Base-by-base conservation (phyloP, 2,888 invertebrate species). In the Drosophila formosana region DNA sequence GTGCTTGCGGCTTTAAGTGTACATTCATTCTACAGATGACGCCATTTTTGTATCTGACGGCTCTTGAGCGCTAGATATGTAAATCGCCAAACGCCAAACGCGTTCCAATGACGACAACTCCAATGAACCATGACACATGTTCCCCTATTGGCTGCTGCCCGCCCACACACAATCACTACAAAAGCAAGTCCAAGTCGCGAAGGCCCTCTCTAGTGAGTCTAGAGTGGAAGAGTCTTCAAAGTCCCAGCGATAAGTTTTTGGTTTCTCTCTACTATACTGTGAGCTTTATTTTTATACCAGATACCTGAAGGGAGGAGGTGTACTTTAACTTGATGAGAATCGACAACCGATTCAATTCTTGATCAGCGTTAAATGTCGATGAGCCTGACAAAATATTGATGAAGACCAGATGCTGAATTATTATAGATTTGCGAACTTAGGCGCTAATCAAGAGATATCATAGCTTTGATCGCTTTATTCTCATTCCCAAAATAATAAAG, bases 31-130 rank as follows among this genome's bases (percentile, higher is more conserved):
- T 60, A 49, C 64, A 66, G 72, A 70, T 88, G 82, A 82, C 82
- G 82, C 82, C 87, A 82, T 88, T 72, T 82, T 85, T 66, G 66
- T 53, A 13, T 57, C 58, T 67, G 58, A 66, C 49, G 49, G 61
- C 62, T 50, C 60, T 57, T n/a, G 18, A 43, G 46, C 56, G 72
- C 64, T 76, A 66, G 66, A 57, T 69, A 71, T 74, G 39, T 41
- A 41, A 41, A 65, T 51, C 39, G 50, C 4, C 18, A 55, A 51
- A 51, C 58, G 52, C 32, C 49, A 41, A 41, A 41, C 39, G 39
- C 18, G 58, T 41, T 47, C 51, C 66, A 75, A 68, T 73, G 73
- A 74, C 73, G 75, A 67, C 56, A 45, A 56, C 73, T 65, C 55
- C 71, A 75, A 68, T 80, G 65, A 67, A 61, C 80, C 77, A 56